These are phyloP conservation scores for Formica selysi DNA, from an alignment of 1,140 invertebrate genomes.

Conservation along the genomic window DNA sequence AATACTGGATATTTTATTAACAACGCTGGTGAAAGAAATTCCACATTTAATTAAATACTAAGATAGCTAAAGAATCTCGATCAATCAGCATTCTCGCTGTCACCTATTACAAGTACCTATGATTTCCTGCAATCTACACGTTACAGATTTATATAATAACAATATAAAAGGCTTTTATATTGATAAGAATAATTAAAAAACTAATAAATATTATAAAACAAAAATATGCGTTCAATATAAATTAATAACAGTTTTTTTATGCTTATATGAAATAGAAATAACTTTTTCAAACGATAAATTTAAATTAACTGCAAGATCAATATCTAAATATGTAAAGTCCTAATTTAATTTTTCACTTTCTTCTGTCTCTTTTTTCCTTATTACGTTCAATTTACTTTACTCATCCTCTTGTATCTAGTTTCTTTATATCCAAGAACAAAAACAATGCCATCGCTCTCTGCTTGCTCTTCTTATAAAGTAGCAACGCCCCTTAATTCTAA, in stretches of 20 bases:
- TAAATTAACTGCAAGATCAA: background rate
- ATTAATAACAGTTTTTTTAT: conserved; percentile 2
- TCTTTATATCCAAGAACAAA: background rate
- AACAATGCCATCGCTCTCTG: background rate
- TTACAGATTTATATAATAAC: background rate
- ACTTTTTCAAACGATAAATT: background rate
- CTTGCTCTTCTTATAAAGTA: background rate
- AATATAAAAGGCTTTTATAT: background rate
- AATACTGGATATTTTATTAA: conserved; percentile 5
- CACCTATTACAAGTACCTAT: background rate
- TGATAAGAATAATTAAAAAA: background rate
- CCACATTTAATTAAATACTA: conserved; percentile 14
- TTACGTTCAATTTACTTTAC: background rate
- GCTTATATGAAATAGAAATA: background rate
- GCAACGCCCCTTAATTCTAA: conserved; percentile 16
- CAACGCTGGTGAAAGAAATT: background rate
- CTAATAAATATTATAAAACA: background rate
- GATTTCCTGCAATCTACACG: background rate
- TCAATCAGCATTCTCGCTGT: conserved; percentile 12
- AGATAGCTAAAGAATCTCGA: conserved; percentile 31
- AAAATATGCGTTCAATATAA: background rate
- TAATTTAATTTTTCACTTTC: background rate
- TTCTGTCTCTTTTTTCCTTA: background rate
- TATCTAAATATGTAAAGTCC: background rate
- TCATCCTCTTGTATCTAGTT: background rate